Percentiles rank a stretch among this genome's conserved stretches.
phyloP scores from a whole-genome alignment of 2,113 vertebrate species.

The Phrynosoma platyrhinos region DNA sequence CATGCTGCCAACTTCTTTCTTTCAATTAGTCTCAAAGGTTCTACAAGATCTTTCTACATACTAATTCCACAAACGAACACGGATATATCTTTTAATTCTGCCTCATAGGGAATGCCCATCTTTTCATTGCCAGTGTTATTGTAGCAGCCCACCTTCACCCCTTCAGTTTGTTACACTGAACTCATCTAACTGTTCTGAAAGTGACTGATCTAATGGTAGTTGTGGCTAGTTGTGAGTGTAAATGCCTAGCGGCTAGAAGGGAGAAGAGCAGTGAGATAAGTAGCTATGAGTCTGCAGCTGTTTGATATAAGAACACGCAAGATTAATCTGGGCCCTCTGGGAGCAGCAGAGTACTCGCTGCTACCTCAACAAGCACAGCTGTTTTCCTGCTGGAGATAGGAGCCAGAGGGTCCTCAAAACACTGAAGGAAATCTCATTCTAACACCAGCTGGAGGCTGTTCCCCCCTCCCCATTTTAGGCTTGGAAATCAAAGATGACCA shows the following conservation, averaged over 20 bases:
- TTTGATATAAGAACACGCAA: conserved; percentile 11
- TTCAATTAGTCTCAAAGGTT: too few relatives aligned
- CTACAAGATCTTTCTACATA: too few relatives aligned
- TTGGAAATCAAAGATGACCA: background rate
- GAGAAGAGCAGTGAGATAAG: conserved; percentile 5
- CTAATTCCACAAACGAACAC: too few relatives aligned
- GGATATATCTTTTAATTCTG: too few relatives aligned
- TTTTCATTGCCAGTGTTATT: background rate
- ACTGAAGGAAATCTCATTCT: background rate
- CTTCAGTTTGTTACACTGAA: background rate
- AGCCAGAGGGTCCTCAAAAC: background rate
- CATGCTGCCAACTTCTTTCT: too few relatives aligned
- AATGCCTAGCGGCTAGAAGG: conserved; percentile 1
- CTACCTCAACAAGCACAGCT: conserved; percentile 23
- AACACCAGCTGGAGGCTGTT: background rate
- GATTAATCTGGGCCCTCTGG: conserved; percentile 19
- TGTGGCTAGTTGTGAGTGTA: background rate
- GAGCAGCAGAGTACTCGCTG: conserved; percentile 4
- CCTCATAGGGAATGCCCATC: background rate
- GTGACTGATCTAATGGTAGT: background rate
- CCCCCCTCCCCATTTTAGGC: background rate
- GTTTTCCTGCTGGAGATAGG: background rate
- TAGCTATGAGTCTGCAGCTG: conserved; percentile 23
- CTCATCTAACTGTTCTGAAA: background rate
- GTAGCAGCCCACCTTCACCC: background rate